Percentiles rank a stretch among this genome's conserved stretches.
These are phyloP conservation scores for Lepilemur septentrionalis DNA, from an alignment of 2,797 vertebrate genomes.

Conservation along the genomic window DNA sequence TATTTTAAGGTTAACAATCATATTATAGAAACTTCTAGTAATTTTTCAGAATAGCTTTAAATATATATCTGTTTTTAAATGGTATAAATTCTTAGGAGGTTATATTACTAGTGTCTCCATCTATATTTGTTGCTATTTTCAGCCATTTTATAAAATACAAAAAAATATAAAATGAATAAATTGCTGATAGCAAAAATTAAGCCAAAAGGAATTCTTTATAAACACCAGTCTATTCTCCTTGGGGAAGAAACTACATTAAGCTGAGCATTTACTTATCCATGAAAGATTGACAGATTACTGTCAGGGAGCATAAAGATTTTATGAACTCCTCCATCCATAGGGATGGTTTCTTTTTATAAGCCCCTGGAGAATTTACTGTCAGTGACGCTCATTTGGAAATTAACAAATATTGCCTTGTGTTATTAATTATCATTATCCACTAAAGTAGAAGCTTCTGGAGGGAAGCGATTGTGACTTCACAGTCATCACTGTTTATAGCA, in stretches of 20 bases:
- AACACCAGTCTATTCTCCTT: neutral
- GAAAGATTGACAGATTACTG: neutral
- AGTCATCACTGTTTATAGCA: neutral
- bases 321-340: neutral
- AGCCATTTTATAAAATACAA: neutral
- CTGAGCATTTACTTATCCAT: neutral
- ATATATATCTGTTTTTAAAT: neutral
- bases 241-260: neutral
- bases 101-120: neutral
- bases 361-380: neutral
- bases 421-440: neutral
- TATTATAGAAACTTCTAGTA: slow-evolving; percentile 3
- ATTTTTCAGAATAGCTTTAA: neutral
- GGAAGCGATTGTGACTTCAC: neutral
- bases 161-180: slow-evolving; percentile 4
- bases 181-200: neutral
- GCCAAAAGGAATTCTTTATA: neutral
- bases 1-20: neutral
- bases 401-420: neutral
- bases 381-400: neutral
- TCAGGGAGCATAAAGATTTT: neutral
- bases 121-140: neutral
- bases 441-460: neutral
- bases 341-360: neutral
- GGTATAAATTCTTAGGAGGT: neutral